Evolutionary conservation across 2,797 vertebrate genomes (phyloP).

Genomic region (Pseudochirops corinnae): DNA sequence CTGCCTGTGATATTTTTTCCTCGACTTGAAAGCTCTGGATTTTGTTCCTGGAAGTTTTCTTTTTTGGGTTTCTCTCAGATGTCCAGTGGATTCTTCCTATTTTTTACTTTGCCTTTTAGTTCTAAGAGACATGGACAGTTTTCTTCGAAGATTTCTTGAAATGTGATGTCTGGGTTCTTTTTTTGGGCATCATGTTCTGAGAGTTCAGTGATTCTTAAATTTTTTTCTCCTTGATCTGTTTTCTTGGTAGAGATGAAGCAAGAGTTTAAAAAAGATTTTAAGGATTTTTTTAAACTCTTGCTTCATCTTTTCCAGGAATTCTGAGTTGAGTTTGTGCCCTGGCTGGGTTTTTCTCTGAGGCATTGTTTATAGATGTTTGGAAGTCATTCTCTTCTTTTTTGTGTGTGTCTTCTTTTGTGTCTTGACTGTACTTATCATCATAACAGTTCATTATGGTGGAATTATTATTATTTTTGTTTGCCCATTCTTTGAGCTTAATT

Average conservation of each 20-base stretch:
- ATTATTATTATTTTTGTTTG: background rate
- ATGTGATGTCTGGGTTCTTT: background rate
- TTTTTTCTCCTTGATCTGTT: background rate
- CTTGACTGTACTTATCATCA: background rate
- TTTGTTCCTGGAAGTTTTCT: background rate
- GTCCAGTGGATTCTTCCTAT: background rate
- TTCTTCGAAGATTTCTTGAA: background rate
- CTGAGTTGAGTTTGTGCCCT: background rate
- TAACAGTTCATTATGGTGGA: background rate
- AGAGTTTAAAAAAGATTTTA: background rate
- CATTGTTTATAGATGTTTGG: background rate
- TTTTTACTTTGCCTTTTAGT: background rate
- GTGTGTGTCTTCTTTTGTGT: background rate
- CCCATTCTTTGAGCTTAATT: background rate
- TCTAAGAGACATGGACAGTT: background rate
- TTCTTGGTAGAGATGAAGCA: background rate
- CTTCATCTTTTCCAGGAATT: background rate
- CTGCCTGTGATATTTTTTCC: background rate
- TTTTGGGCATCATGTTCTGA: background rate
- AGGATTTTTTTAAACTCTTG: background rate
- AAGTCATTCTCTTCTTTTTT: background rate
- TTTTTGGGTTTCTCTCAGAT: background rate
- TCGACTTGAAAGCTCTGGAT: background rate
- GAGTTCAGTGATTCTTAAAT: background rate
- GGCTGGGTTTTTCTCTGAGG: background rate